Evolutionary conservation across 2,113 vertebrate genomes (phyloP).

Genomic region (Chlorodrepanis virens): DNA sequence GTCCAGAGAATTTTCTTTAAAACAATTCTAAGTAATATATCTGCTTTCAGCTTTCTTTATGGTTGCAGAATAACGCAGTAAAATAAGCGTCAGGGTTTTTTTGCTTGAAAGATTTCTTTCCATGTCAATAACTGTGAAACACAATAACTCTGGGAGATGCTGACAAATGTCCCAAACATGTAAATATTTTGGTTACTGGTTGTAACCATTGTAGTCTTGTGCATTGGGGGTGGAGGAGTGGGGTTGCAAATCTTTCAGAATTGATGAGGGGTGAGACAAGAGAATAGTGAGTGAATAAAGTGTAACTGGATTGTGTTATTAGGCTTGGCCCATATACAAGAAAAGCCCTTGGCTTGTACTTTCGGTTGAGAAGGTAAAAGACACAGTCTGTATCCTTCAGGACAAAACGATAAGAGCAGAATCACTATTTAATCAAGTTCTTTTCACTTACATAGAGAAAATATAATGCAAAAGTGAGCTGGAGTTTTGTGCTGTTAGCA

Average conservation of each 20-base stretch:
- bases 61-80: background rate
- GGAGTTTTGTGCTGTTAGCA: background rate
- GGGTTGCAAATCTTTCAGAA: background rate
- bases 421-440: background rate
- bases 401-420: background rate
- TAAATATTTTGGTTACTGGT: background rate
- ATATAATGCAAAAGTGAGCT: rapidly evolving
- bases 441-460: background rate
- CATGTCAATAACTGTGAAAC: background rate
- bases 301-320: background rate
- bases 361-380: background rate
- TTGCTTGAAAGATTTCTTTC: background rate
- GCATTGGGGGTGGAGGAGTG: background rate
- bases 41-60: background rate
- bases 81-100: background rate
- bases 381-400: background rate
- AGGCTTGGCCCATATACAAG: background rate
- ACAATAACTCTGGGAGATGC: background rate
- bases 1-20: background rate
- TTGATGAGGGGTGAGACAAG: background rate
- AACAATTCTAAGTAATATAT: background rate
- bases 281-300: background rate
- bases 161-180: background rate
- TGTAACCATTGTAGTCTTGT: background rate
- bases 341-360: background rate